These are phyloP conservation scores for Calidris pugnax DNA, from an alignment of 2,113 vertebrate genomes.

Conservation along the genomic window DNA sequence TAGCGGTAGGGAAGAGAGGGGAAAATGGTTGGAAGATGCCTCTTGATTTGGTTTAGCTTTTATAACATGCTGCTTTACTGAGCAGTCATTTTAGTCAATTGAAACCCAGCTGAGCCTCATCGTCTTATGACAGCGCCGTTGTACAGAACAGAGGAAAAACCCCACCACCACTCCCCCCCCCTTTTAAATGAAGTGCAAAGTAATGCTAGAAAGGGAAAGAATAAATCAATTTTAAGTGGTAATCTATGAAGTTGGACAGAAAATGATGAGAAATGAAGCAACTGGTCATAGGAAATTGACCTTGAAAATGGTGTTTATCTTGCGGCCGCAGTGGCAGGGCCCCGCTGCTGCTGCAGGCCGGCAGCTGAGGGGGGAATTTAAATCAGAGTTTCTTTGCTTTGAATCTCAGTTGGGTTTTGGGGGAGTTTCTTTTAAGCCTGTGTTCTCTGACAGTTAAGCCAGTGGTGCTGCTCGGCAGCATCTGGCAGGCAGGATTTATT, in stretches of 20 bases:
- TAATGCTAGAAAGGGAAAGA: slow-evolving; percentile 58
- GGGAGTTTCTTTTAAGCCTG: not conserved
- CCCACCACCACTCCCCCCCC: not conserved
- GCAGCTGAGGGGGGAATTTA: not conserved
- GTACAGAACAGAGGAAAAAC: not conserved
- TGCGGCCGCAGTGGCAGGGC: not conserved
- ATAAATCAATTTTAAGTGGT: slow-evolving; percentile 72
- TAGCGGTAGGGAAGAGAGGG: slow-evolving; percentile 1
- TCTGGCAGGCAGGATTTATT: not conserved
- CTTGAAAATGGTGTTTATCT: slow-evolving; percentile 71
- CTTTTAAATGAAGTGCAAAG: slow-evolving; percentile 63
- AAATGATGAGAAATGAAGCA: slow-evolving; percentile 70
- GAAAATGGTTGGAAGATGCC: not conserved
- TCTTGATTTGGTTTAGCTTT: slow-evolving; percentile 49
- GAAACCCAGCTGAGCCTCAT: slow-evolving; percentile 66
- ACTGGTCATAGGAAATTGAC: slow-evolving; percentile 70
- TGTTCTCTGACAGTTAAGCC: not conserved
- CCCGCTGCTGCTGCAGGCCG: not conserved
- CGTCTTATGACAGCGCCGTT: not conserved
- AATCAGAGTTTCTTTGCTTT: slow-evolving; percentile 20
- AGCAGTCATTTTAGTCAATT: slow-evolving; percentile 39
- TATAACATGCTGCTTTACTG: not conserved
- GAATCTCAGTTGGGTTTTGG: not conserved
- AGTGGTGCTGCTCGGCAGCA: not conserved
- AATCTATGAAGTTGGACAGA: slow-evolving; percentile 71